Conservation (phyloP, 1,140 invertebrate species). For the Camponotus floridanus region DNA sequence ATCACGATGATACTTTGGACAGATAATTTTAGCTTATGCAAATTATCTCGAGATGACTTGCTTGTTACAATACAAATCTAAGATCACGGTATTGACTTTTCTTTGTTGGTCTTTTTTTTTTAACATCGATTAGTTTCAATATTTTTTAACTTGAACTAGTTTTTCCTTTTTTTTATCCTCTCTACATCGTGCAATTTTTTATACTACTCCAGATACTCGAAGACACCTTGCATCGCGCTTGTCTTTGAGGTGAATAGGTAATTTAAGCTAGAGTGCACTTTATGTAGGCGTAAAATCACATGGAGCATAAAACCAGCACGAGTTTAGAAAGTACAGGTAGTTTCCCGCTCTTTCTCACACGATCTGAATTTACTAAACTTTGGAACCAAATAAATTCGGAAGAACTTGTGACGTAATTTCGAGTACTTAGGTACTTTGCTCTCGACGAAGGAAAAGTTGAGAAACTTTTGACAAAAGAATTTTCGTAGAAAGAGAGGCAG, state of each 20-base stretch:
- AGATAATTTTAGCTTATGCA: constrained; percentile 41
- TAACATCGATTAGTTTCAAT: background rate
- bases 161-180: constrained; percentile 6
- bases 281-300: constrained; percentile 41
- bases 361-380: constrained; percentile 28
- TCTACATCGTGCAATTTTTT: constrained; percentile 27
- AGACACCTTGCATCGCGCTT: constrained; percentile 48
- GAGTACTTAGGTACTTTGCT: background rate
- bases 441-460: background rate
- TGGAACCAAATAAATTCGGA: background rate
- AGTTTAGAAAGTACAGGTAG: constrained; percentile 24
- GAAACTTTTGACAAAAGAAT: constrained; percentile 31
- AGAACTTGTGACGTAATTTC: constrained; percentile 8
- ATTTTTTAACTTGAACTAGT: background rate
- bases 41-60: constrained; percentile 2
- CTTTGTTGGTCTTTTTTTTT: background rate
- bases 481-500: background rate
- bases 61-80: constrained; percentile 13
- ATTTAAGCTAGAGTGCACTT: constrained; percentile 37
- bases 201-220: constrained; percentile 19
- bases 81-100: background rate
- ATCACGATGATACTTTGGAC: constrained; percentile 26
- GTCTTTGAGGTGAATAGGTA: constrained; percentile 43
- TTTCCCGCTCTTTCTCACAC: background rate
- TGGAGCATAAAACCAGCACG: constrained; percentile 35